Base-by-base conservation (phyloP, 1,140 invertebrate species). In the Colletes gigas region DNA sequence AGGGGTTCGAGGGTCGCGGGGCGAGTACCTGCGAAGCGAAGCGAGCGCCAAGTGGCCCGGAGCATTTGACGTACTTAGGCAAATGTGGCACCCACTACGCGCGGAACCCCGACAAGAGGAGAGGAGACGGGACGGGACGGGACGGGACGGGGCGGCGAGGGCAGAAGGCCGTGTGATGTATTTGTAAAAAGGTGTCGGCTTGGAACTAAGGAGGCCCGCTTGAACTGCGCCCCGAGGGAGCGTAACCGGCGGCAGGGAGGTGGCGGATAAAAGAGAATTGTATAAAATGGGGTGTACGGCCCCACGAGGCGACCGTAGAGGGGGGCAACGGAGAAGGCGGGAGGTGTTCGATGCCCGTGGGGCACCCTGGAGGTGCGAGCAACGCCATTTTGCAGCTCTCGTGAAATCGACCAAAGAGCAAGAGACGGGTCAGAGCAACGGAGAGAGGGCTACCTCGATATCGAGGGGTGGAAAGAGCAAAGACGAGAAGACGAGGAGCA, bases 111-210 rank as follows among this genome's bases (percentile, higher is more conserved):
- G 47, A 52, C 54, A 65, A 30, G 80, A 76, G 39, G 21, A 79
- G 75, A 76, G 76, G 78, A 78, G 71, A 84, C 83, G 84, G 77
- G 59, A 60, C 10, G 50, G 59, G 77, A 74, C 57, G 80, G 55
- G 30, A 41, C 60, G 67, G 19, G 55, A 82, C 77, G 69, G 81
- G 62, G 83, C 62, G 73, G 63, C 55, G 80, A 86, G 83, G 82
- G 87, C 89, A 92, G 88, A 90, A 90, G 88, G 91, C 90, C 90
- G 91, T 92, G 91, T 92, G 92, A 92, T 93, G 93, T 93, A 92
- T 93, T 93, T 93, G 92, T 93, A 93, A 93, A 93, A 92, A 93
- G 93, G 93, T 93, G 93, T 93, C 90, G 92, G 93, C 88, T 90
- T 92, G 93, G 92, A 93, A 93, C 91, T 92, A 92, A 92, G 91